Percentiles rank a stretch among this genome's conserved stretches.
phyloP scores from a whole-genome alignment of 2,113 vertebrate genomes.

The Equus przewalskii region DNA sequence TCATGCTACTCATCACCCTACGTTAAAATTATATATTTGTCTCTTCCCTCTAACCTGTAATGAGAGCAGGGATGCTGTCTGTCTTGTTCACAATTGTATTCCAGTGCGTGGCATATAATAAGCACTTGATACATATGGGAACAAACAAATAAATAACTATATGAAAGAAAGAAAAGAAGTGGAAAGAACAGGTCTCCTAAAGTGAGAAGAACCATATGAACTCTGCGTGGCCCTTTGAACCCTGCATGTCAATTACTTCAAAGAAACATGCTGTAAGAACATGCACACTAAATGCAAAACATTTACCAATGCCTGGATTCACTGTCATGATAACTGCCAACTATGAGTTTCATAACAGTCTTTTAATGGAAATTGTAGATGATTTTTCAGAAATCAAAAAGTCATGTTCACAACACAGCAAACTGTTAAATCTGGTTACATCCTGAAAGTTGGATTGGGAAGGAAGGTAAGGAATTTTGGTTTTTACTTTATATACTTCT shows the following conservation, averaged over 20 bases:
- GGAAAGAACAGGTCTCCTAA: not conserved
- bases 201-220: not conserved
- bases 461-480: not conserved
- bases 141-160: not conserved
- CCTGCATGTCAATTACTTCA: not conserved
- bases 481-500: not conserved
- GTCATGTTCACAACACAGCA: not conserved
- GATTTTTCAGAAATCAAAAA: conserved; percentile 30
- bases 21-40: not conserved
- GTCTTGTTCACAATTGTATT: not conserved
- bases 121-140: not conserved
- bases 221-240: not conserved
- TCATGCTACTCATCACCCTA: not conserved
- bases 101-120: not conserved
- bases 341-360: not conserved
- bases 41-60: not conserved
- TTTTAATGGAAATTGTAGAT: conserved; percentile 2
- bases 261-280: not conserved
- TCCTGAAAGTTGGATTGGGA: not conserved
- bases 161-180: not conserved
- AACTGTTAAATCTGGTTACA: not conserved
- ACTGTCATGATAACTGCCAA: not conserved
- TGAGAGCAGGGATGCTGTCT: not conserved
- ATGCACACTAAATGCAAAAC: not conserved
- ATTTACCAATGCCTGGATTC: not conserved